Base-by-base conservation (phyloP, 2,113 vertebrate genomes). In the Atrichornis clamosus region DNA sequence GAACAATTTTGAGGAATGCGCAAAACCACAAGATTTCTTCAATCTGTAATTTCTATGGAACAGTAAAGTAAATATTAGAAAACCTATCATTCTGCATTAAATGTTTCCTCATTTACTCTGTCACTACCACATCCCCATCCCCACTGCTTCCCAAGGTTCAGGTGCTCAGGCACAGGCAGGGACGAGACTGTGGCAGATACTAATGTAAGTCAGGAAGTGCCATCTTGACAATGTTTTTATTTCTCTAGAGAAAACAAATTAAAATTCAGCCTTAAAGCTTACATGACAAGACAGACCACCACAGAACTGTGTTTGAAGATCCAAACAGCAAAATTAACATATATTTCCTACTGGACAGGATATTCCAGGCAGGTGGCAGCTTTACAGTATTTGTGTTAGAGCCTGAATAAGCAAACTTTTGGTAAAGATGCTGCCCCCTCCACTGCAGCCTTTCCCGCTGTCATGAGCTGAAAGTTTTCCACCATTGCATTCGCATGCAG, bases 81-180 rank as follows among this genome's bases (percentile, higher is more conserved):
- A 90, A 82, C 69, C 39, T 59, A 37, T 46, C 18, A 16, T 77
- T 80, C 37, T 95, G 63, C 35, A 39, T 83, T 67, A 87, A 85
- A 92, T 44, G 39, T 82, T 91, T 91, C 72, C 65, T 94, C 84
- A 88, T 94, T 96, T 96, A 65, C 24, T 35, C 56, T 95, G 69
- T 97, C 89, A 94, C 35, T 74, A 84, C 60, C 26, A 70, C 58
- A 50, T 65, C 80, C 55, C 44, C 50, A 39, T 42, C 92, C 86
- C 47, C 50, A 37, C 46, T 52, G 30, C 56, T 91, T 93, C 42
- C 49, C 87, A 90, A 39, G 7, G 19, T 30, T 87, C 41, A 84
- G 77, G 70, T 82, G 52, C 27, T 84, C 33, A 81, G 78, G 87
- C 28, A 4, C 83, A 91, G 77, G 49, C 67, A 89, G 49, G 65